Evolutionary conservation across 2,888 invertebrate species (phyloP).

Genomic region (Lasius platythorax): DNA sequence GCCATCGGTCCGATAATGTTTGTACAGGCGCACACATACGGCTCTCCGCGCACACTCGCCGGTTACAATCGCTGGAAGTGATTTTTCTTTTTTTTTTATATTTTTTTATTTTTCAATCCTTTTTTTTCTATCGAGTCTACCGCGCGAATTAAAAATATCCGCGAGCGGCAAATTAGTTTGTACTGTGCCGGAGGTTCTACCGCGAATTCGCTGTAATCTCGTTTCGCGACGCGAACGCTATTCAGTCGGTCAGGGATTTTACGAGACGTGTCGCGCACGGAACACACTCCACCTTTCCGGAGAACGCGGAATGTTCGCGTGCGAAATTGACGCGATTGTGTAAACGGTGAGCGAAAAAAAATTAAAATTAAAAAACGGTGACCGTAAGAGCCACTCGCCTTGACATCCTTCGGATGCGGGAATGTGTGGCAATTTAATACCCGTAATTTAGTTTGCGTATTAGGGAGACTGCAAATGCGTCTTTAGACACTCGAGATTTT

Average conservation of each 20-base stretch:
- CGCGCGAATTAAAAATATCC: conserved; percentile 43
- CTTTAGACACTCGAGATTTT: background rate
- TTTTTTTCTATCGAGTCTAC: background rate
- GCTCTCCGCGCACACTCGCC: conserved; percentile 66
- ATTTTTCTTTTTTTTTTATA: background rate
- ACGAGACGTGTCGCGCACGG: conserved; percentile 15
- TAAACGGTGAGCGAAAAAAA: conserved; percentile 3
- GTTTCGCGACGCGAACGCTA: background rate
- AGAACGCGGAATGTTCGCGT: background rate
- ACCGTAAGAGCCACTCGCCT: conserved; percentile 3
- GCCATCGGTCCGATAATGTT: conserved; percentile 76
- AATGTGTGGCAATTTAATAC: background rate
- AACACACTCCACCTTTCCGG: background rate
- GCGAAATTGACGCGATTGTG: conserved; percentile 22
- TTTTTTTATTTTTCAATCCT: background rate
- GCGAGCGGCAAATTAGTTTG: conserved; percentile 14
- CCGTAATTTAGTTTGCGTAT: background rate
- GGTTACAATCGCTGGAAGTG: conserved; percentile 26
- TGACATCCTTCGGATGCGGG: conserved; percentile 2
- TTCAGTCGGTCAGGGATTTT: conserved; percentile 25
- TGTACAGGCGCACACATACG: conserved; percentile 57
- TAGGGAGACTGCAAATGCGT: background rate
- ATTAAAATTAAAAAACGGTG: background rate
- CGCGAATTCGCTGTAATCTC: conserved; percentile 36
- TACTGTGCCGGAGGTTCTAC: background rate